A percentile compares a stretch with the other conserved stretches of the same genome.
These are phyloP conservation scores for Gasterosteus aculeatus DNA, from an alignment of 2,113 vertebrate species.

Conservation along the genomic window DNA sequence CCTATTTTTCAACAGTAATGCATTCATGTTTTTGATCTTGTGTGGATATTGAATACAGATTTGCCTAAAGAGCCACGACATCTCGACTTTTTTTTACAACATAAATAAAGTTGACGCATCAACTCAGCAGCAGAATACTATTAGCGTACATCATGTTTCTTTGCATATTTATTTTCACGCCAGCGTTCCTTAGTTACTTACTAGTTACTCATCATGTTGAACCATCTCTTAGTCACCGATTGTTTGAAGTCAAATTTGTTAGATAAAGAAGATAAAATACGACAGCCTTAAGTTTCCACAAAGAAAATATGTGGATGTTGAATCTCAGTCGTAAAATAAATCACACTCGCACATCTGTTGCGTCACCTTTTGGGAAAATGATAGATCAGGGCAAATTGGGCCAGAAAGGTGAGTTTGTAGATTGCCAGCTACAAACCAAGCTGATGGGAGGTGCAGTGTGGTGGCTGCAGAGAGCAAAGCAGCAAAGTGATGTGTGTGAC, in stretches of 20 bases:
- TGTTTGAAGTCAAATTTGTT: constrained; percentile 20
- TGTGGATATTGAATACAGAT: constrained; percentile 19
- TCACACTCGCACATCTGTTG: not conserved
- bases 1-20: constrained; percentile 10
- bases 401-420: constrained; percentile 25
- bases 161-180: constrained; percentile 28
- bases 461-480: not conserved
- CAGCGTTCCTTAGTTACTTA: constrained; percentile 16
- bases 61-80: constrained; percentile 25
- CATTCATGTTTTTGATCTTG: constrained; percentile 39
- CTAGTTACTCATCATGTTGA: constrained; percentile 28
- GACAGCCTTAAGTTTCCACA: constrained; percentile 10
- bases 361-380: not conserved
- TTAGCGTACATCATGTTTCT: constrained; percentile 25
- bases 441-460: constrained; percentile 14
- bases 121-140: constrained; percentile 24
- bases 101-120: constrained; percentile 39
- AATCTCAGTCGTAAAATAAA: constrained; percentile 28
- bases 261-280: not conserved
- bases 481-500: constrained; percentile 42
- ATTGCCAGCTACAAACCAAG: constrained; percentile 17
- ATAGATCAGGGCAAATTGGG: constrained; percentile 8
- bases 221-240: constrained; percentile 11
- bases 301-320: constrained; percentile 3
- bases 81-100: constrained; percentile 12